A percentile compares a stretch with the other conserved stretches of the same genome.
phyloP scores from a whole-genome alignment of 2,797 vertebrate species.

The Paguma larvata region DNA sequence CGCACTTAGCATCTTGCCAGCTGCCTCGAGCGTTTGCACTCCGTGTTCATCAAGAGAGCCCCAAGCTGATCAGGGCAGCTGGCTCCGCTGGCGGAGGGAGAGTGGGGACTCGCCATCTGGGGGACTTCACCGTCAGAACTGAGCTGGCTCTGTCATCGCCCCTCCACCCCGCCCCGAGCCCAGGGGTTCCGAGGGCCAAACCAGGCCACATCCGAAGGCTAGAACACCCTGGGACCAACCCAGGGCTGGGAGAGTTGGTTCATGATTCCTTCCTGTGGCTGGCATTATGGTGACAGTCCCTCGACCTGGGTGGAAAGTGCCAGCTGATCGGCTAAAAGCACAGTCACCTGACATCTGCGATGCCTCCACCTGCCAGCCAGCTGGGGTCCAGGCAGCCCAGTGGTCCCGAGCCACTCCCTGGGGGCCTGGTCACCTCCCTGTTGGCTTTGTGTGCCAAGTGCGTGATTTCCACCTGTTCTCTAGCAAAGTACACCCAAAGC shows the following conservation, averaged over 20 bases:
- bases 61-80: slow-evolving; percentile 72
- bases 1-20: slow-evolving; percentile 78
- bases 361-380: neutral
- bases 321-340: neutral
- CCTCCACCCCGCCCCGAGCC: neutral
- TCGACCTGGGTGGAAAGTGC: neutral
- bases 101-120: slow-evolving; percentile 58
- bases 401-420: neutral
- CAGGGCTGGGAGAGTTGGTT: neutral
- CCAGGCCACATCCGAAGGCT: neutral
- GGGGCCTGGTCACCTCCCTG: neutral
- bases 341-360: neutral
- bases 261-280: neutral
- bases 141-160: slow-evolving; percentile 22
- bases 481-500: neutral
- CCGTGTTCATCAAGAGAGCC: slow-evolving; percentile 68
- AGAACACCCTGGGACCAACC: neutral
- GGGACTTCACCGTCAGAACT: slow-evolving; percentile 23
- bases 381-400: neutral
- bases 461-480: slow-evolving; percentile 49
- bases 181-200: neutral
- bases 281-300: neutral
- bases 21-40: slow-evolving; percentile 73
- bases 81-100: slow-evolving; percentile 56
- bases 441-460: neutral